Percentiles rank a stretch among this genome's conserved stretches.
These are phyloP conservation scores for Oncorhynchus clarkii DNA, from an alignment of 2,113 vertebrate species.

Conservation along the genomic window DNA sequence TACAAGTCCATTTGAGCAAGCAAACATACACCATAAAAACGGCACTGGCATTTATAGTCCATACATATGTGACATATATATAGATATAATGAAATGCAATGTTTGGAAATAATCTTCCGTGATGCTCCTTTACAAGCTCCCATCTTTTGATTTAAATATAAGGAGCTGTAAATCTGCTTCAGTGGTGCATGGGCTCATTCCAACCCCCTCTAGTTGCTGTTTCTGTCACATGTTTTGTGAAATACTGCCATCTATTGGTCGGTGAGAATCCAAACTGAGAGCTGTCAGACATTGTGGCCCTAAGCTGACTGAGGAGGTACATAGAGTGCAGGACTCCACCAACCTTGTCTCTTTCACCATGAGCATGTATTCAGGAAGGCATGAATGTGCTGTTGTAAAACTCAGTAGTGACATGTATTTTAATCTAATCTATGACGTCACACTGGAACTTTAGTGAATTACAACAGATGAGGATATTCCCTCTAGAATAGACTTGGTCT, in stretches of 20 bases:
- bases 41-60: conserved; percentile 6
- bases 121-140: conserved; percentile 65
- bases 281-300: neutral
- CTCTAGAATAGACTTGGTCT: neutral
- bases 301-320: neutral
- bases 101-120: conserved; percentile 44
- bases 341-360: neutral
- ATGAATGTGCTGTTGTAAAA: neutral
- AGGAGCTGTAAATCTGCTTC: conserved; percentile 50
- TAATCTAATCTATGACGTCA: too few species aligned
- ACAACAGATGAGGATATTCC: neutral
- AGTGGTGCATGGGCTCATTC: conserved; percentile 46
- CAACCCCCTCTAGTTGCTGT: neutral
- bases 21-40: conserved; percentile 12
- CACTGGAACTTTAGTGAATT: neutral
- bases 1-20: neutral
- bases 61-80: conserved; percentile 50
- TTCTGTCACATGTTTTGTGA: conserved; percentile 79
- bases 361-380: neutral
- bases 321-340: neutral
- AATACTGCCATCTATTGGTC: conserved; percentile 94
- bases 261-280: conserved; percentile 5
- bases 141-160: conserved; percentile 59
- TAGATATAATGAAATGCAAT: conserved; percentile 48
- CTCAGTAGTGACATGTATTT: neutral